These are phyloP conservation scores for Eclectus roratus DNA, from an alignment of 2,113 vertebrate genomes.

Conservation along the genomic window DNA sequence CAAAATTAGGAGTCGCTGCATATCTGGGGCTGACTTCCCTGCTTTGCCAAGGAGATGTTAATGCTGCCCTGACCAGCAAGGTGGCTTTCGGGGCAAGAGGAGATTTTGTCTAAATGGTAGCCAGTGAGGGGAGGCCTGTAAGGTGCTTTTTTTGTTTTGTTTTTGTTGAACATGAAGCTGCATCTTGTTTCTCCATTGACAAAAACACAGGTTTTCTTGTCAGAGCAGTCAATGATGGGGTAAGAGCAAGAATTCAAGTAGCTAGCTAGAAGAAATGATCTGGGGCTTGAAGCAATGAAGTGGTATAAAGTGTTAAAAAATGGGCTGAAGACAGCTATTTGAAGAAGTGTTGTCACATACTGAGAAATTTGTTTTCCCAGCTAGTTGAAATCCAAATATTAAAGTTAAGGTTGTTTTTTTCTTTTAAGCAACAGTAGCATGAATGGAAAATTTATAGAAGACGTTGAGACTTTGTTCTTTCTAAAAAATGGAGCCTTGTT, in stretches of 20 bases:
- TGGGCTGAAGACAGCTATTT: constrained; percentile 33
- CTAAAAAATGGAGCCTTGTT: not conserved
- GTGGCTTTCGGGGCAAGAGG: not conserved
- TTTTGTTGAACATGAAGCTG: not conserved
- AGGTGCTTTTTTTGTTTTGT: not conserved
- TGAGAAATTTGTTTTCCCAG: constrained; percentile 39
- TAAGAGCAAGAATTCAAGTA: not conserved
- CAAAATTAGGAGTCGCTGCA: not conserved
- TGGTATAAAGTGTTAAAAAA: constrained; percentile 48
- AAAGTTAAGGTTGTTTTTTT: not conserved
- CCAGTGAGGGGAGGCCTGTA: not conserved
- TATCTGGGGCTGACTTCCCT: not conserved
- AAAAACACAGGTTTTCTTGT: not conserved
- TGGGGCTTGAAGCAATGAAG: constrained; percentile 12
- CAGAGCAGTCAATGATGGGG: not conserved
- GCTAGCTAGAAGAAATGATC: not conserved
- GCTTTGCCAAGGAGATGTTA: not conserved
- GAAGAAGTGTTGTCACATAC: constrained; percentile 53
- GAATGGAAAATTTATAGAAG: constrained; percentile 20
- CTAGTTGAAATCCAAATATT: constrained; percentile 44
- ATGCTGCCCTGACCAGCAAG: accelerated
- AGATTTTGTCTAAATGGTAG: not conserved
- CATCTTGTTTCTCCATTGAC: not conserved
- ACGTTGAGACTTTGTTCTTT: constrained; percentile 7
- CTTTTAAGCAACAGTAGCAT: constrained; percentile 1